Base-by-base conservation (phyloP, 2,888 invertebrate species). In the Cataglyphis altisquamis region DNA sequence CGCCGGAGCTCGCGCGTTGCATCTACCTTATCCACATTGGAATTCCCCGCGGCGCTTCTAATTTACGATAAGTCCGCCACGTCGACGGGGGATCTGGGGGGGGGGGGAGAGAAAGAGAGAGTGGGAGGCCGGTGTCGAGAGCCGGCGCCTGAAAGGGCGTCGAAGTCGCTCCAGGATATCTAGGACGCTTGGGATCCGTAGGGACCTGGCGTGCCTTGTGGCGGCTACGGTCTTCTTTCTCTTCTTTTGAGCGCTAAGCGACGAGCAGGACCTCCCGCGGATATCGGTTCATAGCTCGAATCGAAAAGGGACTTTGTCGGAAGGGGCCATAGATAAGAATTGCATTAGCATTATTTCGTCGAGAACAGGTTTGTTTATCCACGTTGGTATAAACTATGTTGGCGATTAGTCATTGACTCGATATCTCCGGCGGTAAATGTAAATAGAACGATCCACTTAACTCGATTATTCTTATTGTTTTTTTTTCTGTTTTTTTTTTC, bases 31-130 rank as follows among this genome's bases (percentile, higher is more conserved):
- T 90, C 90, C 87, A 87, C 89, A 91, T 90, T 87, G 86, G 88
- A 91, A 92, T 91, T 89, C 91, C 89, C 87, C 57, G 85, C 78
- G 90, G 92, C 84, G 91, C 80, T 87, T 88, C 90, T 92, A 91
- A 91, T 92, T 91, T 91, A 91, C 88, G 89, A 87, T 87, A 88
- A 90, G 89, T 87, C 89, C 84, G 84, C 84, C 70, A 68, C 86
- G 85, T 82, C 89, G 80, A 60, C 73, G 84, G 67, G 66, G 82
- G 77, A 12, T 60, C 55, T 12, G 10, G 36, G n/a, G 36, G 18
- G 48, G 10, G 36, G n/a, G 36, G 18, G 63, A 52, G 39, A 36
- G 55, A 15, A 5, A 52, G 5, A 48, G 18, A 66, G 36, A 12
- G 52, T 18, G 67, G 25, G 36, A 67, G 41, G 32, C 48, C 83